These are phyloP conservation scores for Corticium candelabrum DNA, from an alignment of 37 sponge, comb jelly and placozoan species.

Conservation along the genomic window DNA sequence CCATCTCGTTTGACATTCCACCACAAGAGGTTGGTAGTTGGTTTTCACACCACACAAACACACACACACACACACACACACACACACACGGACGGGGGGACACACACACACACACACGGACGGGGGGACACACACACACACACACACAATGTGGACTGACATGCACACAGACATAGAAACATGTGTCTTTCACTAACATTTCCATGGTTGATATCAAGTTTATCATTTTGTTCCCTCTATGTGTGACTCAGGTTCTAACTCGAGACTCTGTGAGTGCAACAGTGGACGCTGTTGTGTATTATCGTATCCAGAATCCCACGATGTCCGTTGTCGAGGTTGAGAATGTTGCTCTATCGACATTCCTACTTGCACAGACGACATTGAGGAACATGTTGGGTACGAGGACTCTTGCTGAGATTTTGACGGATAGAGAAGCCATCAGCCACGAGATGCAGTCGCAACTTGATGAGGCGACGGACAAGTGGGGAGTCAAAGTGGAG, in stretches of 20 bases:
- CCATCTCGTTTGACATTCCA: conserved; percentile 77
- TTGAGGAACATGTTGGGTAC: conserved; percentile 87
- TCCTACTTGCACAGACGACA: conserved; percentile 89
- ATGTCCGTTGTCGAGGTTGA: conserved; percentile 61
- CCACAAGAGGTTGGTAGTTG: conserved; percentile 75
- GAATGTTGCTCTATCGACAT: conserved; percentile 57
- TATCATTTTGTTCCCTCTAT: not conserved
- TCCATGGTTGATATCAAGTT: not conserved
- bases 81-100: too few species aligned
- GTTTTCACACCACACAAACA: too few species aligned
- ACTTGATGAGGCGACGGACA: conserved; percentile 89
- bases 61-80: too few species aligned
- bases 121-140: too few species aligned
- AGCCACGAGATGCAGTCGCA: conserved; percentile 38
- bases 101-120: too few species aligned
- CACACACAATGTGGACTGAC: too few species aligned
- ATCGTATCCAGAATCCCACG: conserved; percentile 57
- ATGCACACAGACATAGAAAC: not conserved
- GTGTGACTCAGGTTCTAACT: conserved; percentile 79
- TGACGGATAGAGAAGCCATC: conserved; percentile 62
- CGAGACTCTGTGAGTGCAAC: conserved; percentile 87
- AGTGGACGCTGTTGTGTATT: conserved; percentile 94
- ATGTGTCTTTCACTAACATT: not conserved
- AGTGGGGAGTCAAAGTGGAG: conserved; percentile 94
- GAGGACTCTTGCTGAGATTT: conserved; percentile 73